Evolutionary conservation across 2,888 invertebrate genomes (phyloP).

Genomic region (Plebejus anna): DNA sequence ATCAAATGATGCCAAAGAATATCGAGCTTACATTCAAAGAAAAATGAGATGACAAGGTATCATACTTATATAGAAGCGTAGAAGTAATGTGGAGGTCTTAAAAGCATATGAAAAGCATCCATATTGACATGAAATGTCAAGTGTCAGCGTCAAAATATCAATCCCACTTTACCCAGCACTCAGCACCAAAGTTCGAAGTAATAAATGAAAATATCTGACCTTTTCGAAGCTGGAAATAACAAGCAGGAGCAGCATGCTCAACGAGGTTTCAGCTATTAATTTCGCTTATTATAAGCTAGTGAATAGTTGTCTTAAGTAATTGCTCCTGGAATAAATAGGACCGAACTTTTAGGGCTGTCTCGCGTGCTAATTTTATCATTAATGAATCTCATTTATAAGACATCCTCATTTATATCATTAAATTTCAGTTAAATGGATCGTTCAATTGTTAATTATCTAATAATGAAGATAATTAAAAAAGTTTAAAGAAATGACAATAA

Average conservation of each 20-base stretch:
- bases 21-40: not conserved
- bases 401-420: not conserved
- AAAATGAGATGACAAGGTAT: not conserved
- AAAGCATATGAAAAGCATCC: constrained; percentile 8
- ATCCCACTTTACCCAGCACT: not conserved
- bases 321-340: not conserved
- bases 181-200: not conserved
- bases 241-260: not conserved
- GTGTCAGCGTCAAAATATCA: not conserved
- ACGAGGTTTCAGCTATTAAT: not conserved
- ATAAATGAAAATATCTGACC: not conserved
- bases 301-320: constrained; percentile 13
- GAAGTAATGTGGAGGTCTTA: not conserved
- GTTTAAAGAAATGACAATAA: not conserved
- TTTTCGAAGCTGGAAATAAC: not conserved
- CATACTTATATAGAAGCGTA: not conserved
- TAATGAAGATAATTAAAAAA: too few species aligned
- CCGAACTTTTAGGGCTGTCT: not conserved
- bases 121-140: constrained; percentile 6
- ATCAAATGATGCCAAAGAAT: not conserved
- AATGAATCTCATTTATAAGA: not conserved
- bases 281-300: not conserved
- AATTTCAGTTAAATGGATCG: not conserved
- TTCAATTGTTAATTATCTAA: not conserved
- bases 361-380: not conserved